Evolutionary conservation across 2,888 invertebrate species (phyloP), one percentile per base, ranked within the genome.

Genomic region (Napeogenes sylphis): DNA sequence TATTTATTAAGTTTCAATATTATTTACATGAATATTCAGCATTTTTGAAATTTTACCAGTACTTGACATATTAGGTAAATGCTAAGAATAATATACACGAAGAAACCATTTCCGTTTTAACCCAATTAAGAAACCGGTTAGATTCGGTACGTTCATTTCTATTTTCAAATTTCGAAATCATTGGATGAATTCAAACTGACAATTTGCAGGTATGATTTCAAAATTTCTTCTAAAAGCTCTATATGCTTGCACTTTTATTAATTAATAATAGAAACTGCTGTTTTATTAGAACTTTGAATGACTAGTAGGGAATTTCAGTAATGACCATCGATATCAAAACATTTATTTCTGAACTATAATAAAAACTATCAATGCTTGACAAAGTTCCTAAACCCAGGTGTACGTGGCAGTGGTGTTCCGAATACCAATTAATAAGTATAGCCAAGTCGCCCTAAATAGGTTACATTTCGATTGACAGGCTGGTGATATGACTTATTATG

Each of bases 391-490:
- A 8, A 21, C 51, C 51, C 30, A 6, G 10, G 38, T 47, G 21
- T 10, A 42, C 30, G 51, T 56, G 45, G 56, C 42, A n/a, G 6
- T 45, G 47, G 33, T 60, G 38, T 46, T 13, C 30, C 13, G 61
- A 64, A 38, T 55, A 63, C 51, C 55, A 56, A 53, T 45, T 58
- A 56, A 51, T 51, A 61, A 61, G 47, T 53, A 53, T n/a, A 47
- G 58, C 58, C 58, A 64, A 64, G 55, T 55, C 55, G 21, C 55
- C 42, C 55, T 58, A 58, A 51, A 58, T 53, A 56, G 56, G 61
- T 64, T 59, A 64, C 58, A 56, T 58, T 58, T 53, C 56, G 58
- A 45, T 61, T 64, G 61, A 64, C 58, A 55, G 58, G 56, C 56
- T 38, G 53, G 53, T 45, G 45, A 51, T 58, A 21, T 58, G 58